Evolutionary conservation across 2,113 vertebrate genomes (phyloP).

Genomic region (Chlorodrepanis virens): DNA sequence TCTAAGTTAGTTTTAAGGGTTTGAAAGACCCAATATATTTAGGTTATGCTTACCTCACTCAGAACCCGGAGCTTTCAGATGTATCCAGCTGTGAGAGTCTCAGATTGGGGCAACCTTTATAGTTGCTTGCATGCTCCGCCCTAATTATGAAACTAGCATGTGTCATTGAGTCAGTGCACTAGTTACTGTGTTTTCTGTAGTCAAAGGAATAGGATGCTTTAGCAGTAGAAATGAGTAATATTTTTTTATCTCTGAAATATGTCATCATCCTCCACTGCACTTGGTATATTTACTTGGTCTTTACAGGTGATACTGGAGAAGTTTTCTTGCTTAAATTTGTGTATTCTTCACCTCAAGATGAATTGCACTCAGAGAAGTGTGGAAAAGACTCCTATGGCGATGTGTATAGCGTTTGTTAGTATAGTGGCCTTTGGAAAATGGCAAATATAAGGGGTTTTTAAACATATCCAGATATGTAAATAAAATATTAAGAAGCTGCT

Average conservation of each 20-base stretch:
- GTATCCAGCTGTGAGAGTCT: conserved; percentile 9
- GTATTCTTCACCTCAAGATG: neutral
- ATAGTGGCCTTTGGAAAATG: neutral
- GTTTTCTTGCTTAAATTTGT: neutral
- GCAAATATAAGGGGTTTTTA: neutral
- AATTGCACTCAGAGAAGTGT: neutral
- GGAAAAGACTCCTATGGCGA: neutral
- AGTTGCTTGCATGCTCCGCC: conserved; percentile 51
- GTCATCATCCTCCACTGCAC: neutral
- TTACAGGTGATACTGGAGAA: neutral
- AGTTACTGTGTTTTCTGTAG: neutral
- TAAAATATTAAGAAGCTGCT: neutral
- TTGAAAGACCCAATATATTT: neutral
- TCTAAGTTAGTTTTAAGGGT: neutral
- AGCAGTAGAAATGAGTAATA: neutral
- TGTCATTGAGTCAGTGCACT: conserved; percentile 43
- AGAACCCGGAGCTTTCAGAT: neutral
- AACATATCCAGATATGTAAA: neutral
- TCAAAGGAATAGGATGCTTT: neutral
- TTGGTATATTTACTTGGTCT: neutral
- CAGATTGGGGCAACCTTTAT: conserved; percentile 34
- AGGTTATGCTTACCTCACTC: conserved; percentile 38
- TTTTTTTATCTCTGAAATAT: neutral
- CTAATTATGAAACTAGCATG: conserved; percentile 49
- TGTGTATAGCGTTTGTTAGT: neutral